These are phyloP conservation scores for Meteorus colon DNA, from an alignment of 2,888 invertebrate species.

Conservation along the genomic window DNA sequence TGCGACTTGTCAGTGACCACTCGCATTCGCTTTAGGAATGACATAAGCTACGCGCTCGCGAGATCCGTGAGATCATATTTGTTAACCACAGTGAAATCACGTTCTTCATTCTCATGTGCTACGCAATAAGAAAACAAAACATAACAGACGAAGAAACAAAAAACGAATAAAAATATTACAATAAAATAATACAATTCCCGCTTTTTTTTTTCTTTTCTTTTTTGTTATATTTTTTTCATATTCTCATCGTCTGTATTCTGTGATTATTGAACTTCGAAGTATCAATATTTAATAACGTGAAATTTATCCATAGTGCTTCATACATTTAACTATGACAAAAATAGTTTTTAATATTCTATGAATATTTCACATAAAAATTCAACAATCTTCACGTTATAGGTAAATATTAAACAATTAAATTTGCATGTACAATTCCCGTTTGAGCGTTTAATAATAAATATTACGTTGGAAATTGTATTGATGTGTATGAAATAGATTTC, in stretches of 20 bases:
- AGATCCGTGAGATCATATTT: background rate
- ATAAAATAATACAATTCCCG: slow-evolving; percentile 1
- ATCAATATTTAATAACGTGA: background rate
- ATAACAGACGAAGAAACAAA: background rate
- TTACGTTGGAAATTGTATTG: background rate
- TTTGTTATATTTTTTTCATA: background rate
- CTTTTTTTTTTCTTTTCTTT: background rate
- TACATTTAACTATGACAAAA: background rate
- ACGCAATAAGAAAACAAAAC: slow-evolving; percentile 10
- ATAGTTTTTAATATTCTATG: background rate
- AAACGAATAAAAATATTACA: background rate
- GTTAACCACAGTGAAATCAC: background rate
- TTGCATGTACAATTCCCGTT: background rate
- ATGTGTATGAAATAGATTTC: background rate
- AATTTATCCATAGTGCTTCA: background rate
- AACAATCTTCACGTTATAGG: background rate
- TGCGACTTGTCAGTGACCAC: slow-evolving; percentile 5
- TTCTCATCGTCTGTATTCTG: background rate
- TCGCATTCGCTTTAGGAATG: slow-evolving; percentile 20
- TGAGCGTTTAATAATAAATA: background rate
- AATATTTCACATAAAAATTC: background rate
- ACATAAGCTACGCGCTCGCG: background rate
- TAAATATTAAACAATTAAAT: background rate
- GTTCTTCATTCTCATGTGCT: background rate
- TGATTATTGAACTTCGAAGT: background rate